Percentiles rank a stretch among this genome's conserved stretches.
phyloP scores from a whole-genome alignment of 92 coral and sea anemone species.

The Epizoanthus ramosus region DNA sequence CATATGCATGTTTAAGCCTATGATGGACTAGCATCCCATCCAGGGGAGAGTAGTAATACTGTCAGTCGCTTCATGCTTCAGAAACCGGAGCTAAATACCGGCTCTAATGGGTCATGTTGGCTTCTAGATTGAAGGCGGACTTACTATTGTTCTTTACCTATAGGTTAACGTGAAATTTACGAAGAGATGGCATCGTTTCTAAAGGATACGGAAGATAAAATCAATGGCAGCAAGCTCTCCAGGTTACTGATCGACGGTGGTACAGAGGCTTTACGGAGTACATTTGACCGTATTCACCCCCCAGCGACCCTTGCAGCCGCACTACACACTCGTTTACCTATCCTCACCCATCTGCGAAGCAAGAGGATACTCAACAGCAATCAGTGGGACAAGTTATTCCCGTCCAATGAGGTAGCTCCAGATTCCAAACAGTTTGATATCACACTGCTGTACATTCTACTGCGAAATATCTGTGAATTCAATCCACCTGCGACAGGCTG shows the following conservation, averaged over 20 bases:
- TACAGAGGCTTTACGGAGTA: constrained; percentile 42
- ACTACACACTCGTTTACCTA: constrained; percentile 14
- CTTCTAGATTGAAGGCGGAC: too few relatives aligned
- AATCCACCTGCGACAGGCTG: constrained; percentile 57
- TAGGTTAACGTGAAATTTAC: too few relatives aligned
- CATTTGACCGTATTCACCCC: constrained; percentile 43
- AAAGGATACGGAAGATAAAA: constrained; percentile 45
- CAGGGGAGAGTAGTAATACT: too few relatives aligned
- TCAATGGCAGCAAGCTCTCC: constrained; percentile 39
- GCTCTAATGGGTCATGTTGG: too few relatives aligned
- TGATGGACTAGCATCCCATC: too few relatives aligned
- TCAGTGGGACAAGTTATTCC: too few relatives aligned
- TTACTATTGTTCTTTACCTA: too few relatives aligned
- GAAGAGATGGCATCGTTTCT: constrained; percentile 36
- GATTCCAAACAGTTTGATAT: constrained; percentile 50
- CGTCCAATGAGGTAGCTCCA: too few relatives aligned
- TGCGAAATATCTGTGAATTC: background rate
- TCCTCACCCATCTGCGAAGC: constrained; percentile 33
- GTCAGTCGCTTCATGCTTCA: too few relatives aligned
- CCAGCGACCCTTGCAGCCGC: constrained; percentile 39
- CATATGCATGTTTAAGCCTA: too few relatives aligned
- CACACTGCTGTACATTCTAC: constrained; percentile 47
- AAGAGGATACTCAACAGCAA: constrained; percentile 40
- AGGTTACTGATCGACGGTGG: constrained; percentile 56
- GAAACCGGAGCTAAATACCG: too few relatives aligned